A percentile compares a stretch with the other conserved stretches of the same genome.
These are phyloP conservation scores for Octodonta nipae DNA, from an alignment of 2,888 invertebrate genomes.

Conservation along the genomic window DNA sequence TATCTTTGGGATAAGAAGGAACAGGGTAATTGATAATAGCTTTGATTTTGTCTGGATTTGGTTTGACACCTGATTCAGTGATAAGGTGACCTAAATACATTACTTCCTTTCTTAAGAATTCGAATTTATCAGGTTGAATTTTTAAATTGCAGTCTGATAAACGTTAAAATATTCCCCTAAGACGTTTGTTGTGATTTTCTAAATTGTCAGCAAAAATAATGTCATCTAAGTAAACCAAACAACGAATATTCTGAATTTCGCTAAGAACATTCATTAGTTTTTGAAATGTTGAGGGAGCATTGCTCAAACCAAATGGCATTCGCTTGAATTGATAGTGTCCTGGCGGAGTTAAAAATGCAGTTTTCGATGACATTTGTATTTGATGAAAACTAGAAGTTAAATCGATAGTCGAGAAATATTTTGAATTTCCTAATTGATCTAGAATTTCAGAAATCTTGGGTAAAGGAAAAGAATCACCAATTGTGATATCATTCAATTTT, in stretches of 20 bases:
- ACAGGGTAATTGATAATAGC: constrained; percentile 10
- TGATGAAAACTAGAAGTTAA: constrained; percentile 31
- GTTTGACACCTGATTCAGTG: constrained; percentile 13
- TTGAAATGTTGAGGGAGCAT: constrained; percentile 28
- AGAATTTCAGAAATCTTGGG: constrained; percentile 28
- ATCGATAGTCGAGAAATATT: constrained; percentile 29
- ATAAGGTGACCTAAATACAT: constrained; percentile 13
- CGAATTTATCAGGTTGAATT: constrained; percentile 15
- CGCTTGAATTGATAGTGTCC: constrained; percentile 25
- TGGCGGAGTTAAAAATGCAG: constrained; percentile 25
- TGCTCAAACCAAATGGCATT: constrained; percentile 30
- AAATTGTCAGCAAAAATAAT: constrained; percentile 20
- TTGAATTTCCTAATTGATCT: constrained; percentile 26
- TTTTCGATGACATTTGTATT: constrained; percentile 25
- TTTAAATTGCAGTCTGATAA: constrained; percentile 12
- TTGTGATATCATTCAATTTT: constrained; percentile 25
- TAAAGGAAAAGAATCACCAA: constrained; percentile 26
- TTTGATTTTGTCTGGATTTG: constrained; percentile 11
- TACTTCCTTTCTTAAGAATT: constrained; percentile 14
- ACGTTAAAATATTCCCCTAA: constrained; percentile 17
- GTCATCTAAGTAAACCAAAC: constrained; percentile 29
- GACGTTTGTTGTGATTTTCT: constrained; percentile 16
- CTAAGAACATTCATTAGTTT: constrained; percentile 23
- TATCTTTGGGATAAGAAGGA: constrained; percentile 11
- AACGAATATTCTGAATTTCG: constrained; percentile 18